Percentiles rank a stretch among this genome's conserved stretches.
These are phyloP conservation scores for Loxodonta africana DNA, from an alignment of 2,113 vertebrate genomes.

Conservation along the genomic window DNA sequence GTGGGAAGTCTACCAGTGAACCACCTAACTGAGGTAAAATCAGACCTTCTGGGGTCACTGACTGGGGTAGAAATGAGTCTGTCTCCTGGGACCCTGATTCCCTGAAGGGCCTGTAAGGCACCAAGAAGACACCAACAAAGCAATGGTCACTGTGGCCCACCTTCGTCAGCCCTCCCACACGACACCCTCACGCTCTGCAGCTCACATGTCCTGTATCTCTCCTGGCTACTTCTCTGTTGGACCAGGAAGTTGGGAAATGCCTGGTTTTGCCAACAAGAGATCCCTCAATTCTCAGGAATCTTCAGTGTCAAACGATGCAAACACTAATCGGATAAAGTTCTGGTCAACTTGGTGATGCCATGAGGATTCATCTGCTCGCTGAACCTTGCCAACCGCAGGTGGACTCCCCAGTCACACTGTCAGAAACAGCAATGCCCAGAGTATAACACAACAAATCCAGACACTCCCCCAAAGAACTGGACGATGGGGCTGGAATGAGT, in stretches of 20 bases:
- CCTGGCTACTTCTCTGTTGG: too few species aligned
- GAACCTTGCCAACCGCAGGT: neutral
- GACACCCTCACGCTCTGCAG: accelerated
- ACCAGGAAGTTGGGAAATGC: neutral
- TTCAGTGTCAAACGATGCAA: too few species aligned
- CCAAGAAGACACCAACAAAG: neutral
- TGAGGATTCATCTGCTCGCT: neutral
- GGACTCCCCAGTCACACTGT: neutral
- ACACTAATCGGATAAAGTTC: neutral
- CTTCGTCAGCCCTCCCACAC: too few species aligned
- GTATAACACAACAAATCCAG: neutral
- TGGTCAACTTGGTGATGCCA: too few species aligned
- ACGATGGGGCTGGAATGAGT: neutral
- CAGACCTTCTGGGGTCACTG: neutral
- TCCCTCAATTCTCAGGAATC: neutral
- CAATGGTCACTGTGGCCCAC: accelerated
- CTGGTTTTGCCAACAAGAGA: neutral
- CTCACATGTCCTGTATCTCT: accelerated
- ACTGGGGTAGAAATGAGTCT: neutral
- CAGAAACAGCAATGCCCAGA: neutral
- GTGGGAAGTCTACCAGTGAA: too few species aligned
- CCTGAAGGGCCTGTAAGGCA: accelerated
- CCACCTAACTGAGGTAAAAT: neutral
- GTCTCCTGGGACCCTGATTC: neutral
- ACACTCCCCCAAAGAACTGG: too few species aligned